Evolutionary conservation across 2,113 vertebrate genomes (phyloP).

Genomic region (Ifrita kowaldi): DNA sequence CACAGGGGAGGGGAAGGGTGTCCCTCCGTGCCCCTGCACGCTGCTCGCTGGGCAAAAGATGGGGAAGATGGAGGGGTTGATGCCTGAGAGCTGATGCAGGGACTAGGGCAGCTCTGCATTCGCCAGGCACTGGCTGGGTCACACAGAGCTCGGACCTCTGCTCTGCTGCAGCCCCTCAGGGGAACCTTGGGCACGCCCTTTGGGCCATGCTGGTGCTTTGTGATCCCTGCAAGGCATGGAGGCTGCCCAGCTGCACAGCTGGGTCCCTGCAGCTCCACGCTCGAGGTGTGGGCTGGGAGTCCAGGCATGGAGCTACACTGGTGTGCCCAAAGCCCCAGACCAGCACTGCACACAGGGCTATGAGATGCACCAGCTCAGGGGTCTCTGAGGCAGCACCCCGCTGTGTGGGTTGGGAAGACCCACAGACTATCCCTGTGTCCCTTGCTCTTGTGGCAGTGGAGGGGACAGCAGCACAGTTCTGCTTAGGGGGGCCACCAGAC

Average conservation of each 20-base stretch:
- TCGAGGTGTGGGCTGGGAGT: neutral
- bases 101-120: neutral
- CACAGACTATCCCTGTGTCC: neutral
- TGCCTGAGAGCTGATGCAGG: neutral
- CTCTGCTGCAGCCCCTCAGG: neutral
- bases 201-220: fast-evolving
- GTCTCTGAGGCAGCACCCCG: neutral
- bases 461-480: neutral
- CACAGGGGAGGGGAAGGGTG: neutral
- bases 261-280: neutral
- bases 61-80: neutral
- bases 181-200: neutral
- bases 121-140: neutral
- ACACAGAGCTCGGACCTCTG: neutral
- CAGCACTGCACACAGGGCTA: fast-evolving
- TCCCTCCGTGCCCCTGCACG: fast-evolving
- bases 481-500: neutral
- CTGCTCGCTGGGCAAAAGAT: neutral
- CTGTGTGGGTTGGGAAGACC: neutral
- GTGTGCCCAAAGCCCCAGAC: fast-evolving
- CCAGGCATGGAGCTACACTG: fast-evolving
- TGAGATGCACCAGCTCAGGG: neutral
- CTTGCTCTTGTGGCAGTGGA: neutral
- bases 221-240: neutral
- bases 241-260: neutral